Conservation (phyloP, 2,113 vertebrate genomes). For the Petroica traversi region DNA sequence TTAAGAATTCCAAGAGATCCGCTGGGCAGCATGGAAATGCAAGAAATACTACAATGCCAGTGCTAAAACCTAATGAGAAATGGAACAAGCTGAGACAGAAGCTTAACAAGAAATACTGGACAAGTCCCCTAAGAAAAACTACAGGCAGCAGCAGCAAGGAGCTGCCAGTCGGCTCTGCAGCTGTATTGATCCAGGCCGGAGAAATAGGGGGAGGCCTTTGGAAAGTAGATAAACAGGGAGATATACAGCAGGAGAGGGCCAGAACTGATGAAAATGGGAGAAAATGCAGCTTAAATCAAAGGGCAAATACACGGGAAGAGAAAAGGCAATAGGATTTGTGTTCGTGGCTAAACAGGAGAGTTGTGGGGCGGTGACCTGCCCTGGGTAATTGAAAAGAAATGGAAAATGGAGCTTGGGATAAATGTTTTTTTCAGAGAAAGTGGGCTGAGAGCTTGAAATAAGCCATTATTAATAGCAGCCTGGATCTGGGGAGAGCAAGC, state of each 20-base stretch:
- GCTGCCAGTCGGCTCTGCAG: slow-evolving; percentile 47
- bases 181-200: slow-evolving; percentile 52
- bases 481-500: neutral
- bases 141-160: neutral
- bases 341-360: slow-evolving; percentile 43
- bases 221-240: slow-evolving; percentile 70
- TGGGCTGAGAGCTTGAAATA: neutral
- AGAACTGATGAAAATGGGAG: slow-evolving; percentile 59
- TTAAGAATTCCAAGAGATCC: slow-evolving; percentile 67
- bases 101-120: slow-evolving; percentile 78
- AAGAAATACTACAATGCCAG: slow-evolving; percentile 73
- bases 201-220: slow-evolving; percentile 41
- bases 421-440: neutral
- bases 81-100: slow-evolving; percentile 67
- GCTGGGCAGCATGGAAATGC: neutral
- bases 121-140: slow-evolving; percentile 66
- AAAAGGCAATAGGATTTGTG: slow-evolving; percentile 69
- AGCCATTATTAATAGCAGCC: neutral
- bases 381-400: slow-evolving; percentile 26
- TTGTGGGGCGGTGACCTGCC: neutral
- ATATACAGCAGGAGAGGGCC: slow-evolving; percentile 46
- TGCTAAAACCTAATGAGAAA: slow-evolving; percentile 74
- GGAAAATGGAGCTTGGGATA: neutral
- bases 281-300: slow-evolving; percentile 72
- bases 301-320: slow-evolving; percentile 43